Conservation (phyloP, 1,140 invertebrate genomes). For the Odontomachus brunneus region DNA sequence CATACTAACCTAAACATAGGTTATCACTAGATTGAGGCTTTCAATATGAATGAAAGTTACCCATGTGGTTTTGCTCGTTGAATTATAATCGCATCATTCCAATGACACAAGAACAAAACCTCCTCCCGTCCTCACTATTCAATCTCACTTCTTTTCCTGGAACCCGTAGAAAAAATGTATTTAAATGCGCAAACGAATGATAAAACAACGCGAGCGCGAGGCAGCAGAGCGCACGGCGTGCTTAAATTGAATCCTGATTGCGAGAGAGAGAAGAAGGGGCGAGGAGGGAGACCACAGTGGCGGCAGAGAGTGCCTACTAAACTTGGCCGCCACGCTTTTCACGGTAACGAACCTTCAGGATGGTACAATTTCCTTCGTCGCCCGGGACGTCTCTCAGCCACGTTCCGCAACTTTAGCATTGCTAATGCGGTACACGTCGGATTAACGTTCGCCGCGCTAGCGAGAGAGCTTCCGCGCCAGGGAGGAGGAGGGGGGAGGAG, state of each 20-base stretch:
- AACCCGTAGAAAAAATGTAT: not conserved
- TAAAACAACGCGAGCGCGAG: not conserved
- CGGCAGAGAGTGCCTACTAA: not conserved
- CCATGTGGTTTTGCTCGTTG: no score
- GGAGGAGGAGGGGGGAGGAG: not conserved
- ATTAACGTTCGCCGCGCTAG: conserved; percentile 28
- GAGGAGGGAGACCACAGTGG: no score
- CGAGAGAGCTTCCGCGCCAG: conserved; percentile 1
- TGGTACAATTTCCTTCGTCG: conserved; percentile 23
- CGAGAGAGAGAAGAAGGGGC: not conserved
- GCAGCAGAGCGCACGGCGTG: not conserved
- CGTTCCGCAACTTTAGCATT: conserved; percentile 45
- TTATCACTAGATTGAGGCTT: no score
- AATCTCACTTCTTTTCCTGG: no score
- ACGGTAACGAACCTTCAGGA: conserved; percentile 23
- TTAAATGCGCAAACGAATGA: conserved; percentile 3
- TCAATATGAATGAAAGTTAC: no score
- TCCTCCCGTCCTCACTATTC: no score
- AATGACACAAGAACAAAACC: no score
- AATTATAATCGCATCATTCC: no score
- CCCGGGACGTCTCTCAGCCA: not conserved
- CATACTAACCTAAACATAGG: no score
- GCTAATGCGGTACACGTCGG: conserved; percentile 44
- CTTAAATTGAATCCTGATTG: conserved; percentile 31
- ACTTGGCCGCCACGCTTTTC: conserved; percentile 9